Percentiles rank a stretch among this genome's conserved stretches.
phyloP scores from a whole-genome alignment of 2,888 invertebrate genomes.

The Asteroscopus sphinx region DNA sequence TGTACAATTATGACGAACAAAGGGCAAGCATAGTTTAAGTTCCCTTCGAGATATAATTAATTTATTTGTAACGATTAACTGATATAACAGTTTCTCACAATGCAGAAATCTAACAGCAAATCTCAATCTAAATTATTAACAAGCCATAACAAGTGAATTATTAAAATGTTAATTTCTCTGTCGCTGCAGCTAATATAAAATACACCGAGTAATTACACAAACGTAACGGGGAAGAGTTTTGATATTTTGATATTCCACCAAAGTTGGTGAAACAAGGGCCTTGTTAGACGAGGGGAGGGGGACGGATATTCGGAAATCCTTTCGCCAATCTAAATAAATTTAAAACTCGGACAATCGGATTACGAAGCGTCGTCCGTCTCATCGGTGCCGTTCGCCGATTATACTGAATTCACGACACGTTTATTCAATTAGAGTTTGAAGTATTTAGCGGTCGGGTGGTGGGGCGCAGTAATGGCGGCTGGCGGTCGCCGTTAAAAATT shows the following conservation, averaged over 20 bases:
- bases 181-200: conserved; percentile 50
- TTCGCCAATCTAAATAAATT: conserved; percentile 71
- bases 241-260: conserved; percentile 64
- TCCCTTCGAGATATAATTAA: too few relatives aligned
- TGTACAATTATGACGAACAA: too few relatives aligned
- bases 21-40: too few relatives aligned
- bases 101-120: conserved; percentile 23
- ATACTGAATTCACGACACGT: conserved; percentile 77
- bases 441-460: conserved; percentile 70
- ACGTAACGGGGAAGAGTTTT: conserved; percentile 52
- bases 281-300: conserved; percentile 56
- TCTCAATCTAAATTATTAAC: conserved; percentile 37
- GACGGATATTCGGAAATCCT: conserved; percentile 61
- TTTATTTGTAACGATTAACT: too few relatives aligned
- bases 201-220: conserved; percentile 55
- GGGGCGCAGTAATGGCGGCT: conserved; percentile 57
- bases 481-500: conserved; percentile 60
- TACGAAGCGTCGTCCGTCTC: conserved; percentile 59
- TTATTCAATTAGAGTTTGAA: conserved; percentile 81
- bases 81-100: conserved; percentile 32
- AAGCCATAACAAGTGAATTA: conserved; percentile 52
- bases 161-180: conserved; percentile 57
- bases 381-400: conserved; percentile 69
- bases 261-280: conserved; percentile 64
- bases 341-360: conserved; percentile 68